Conservation (phyloP, 2,888 invertebrate genomes). For the Ceraclea dissimilis region DNA sequence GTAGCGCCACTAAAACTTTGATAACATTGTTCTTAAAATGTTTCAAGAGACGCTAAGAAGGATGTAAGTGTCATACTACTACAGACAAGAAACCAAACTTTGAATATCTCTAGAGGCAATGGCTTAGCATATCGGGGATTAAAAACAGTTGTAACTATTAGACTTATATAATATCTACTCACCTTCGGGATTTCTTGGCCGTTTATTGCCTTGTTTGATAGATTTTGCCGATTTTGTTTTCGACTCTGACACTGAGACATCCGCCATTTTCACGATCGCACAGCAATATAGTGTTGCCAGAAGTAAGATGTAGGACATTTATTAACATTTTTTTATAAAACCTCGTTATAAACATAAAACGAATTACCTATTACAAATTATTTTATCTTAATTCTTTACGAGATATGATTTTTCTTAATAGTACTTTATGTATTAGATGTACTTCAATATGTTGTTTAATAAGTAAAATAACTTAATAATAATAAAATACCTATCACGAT, state of each 20-base stretch:
- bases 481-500: too few relatives aligned
- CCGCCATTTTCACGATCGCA: conserved; percentile 41
- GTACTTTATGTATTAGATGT: too few relatives aligned
- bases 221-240: conserved; percentile 46
- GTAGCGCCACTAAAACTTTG: conserved; percentile 15
- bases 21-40: too few relatives aligned
- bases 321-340: too few relatives aligned
- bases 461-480: too few relatives aligned
- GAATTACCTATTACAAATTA: too few relatives aligned
- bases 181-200: conserved; percentile 47
- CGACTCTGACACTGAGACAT: conserved; percentile 46
- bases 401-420: too few relatives aligned
- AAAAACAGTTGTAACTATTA: not conserved
- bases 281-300: not conserved
- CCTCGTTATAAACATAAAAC: too few relatives aligned
- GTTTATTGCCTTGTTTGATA: conserved; percentile 45
- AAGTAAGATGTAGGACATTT: too few relatives aligned
- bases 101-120: not conserved
- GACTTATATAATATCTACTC: conserved; percentile 22
- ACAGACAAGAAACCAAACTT: not conserved
- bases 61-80: conserved; percentile 18
- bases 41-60: conserved; percentile 18
- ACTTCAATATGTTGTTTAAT: too few relatives aligned
- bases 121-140: not conserved
- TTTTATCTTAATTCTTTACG: too few relatives aligned